phyloP scores from a whole-genome alignment of 2,888 invertebrate species.

The Celastrina argiolus region DNA sequence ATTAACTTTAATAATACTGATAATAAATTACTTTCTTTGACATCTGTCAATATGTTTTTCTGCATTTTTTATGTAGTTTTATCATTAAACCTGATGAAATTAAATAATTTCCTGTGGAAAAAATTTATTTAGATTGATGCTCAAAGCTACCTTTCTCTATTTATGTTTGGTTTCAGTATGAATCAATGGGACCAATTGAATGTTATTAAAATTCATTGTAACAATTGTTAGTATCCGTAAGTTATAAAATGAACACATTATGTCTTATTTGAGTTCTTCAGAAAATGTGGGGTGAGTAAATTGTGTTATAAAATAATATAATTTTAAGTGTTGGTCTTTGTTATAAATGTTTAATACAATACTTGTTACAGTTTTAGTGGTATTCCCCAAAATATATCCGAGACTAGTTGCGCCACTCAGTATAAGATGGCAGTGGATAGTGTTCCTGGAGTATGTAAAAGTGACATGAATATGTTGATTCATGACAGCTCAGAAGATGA shows the following conservation, averaged over 20 bases:
- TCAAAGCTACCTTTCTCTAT: not conserved
- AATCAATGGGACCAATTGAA: slow-evolving; percentile 63
- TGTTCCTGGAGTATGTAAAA: slow-evolving; percentile 57
- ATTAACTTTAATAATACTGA: not conserved
- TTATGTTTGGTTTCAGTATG: slow-evolving; percentile 53
- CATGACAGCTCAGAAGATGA: slow-evolving; percentile 67
- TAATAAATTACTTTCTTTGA: slow-evolving; percentile 5
- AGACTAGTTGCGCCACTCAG: slow-evolving; percentile 71
- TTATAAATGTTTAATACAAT: not conserved
- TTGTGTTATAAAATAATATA: not conserved
- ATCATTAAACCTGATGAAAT: slow-evolving; percentile 32
- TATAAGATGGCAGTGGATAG: slow-evolving; percentile 72
- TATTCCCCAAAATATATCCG: slow-evolving; percentile 73
- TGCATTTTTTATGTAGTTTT: slow-evolving; percentile 17
- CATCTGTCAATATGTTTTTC: slow-evolving; percentile 19
- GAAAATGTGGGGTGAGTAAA: slow-evolving; percentile 73
- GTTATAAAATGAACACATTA: slow-evolving; percentile 71
- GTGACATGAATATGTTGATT: slow-evolving; percentile 67
- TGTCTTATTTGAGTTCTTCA: slow-evolving; percentile 76
- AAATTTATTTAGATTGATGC: not conserved
- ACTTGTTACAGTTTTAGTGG: slow-evolving; percentile 62
- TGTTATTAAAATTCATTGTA: slow-evolving; percentile 48
- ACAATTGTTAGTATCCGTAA: slow-evolving; percentile 52
- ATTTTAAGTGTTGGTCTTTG: not conserved
- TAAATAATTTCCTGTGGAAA: slow-evolving; percentile 2